These are phyloP conservation scores for Ostrea edulis DNA, from an alignment of 1,140 invertebrate genomes.

Conservation along the genomic window DNA sequence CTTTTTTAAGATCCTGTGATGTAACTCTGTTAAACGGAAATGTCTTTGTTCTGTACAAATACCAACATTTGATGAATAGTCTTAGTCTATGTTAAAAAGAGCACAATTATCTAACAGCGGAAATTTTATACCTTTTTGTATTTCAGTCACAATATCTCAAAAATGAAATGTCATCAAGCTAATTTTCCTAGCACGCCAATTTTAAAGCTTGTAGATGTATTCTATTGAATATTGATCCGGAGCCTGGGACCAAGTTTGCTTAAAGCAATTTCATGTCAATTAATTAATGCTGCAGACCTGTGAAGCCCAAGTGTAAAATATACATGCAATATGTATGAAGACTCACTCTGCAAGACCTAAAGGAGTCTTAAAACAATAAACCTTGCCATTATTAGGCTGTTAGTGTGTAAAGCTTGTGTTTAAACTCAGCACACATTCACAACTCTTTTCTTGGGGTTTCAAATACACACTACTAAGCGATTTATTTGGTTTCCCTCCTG, in stretches of 20 bases:
- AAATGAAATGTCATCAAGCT: conserved; percentile 2
- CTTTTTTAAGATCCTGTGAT: background rate
- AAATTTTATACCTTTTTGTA: conserved; percentile 2
- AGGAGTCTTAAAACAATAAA: background rate
- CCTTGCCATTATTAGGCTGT: background rate
- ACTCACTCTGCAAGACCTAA: background rate
- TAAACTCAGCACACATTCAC: no score
- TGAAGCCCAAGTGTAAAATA: conserved; percentile 7
- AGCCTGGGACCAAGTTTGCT: background rate
- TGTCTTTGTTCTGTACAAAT: background rate
- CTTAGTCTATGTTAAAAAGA: background rate
- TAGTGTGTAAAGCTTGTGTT: no score
- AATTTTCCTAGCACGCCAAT: background rate
- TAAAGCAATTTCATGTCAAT: conserved; percentile 20
- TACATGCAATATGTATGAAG: conserved; percentile 24
- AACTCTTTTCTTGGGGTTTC: no score
- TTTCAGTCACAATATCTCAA: background rate
- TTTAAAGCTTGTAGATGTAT: background rate
- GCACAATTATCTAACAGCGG: background rate
- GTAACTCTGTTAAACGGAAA: background rate
- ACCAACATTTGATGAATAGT: background rate
- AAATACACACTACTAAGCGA: no score
- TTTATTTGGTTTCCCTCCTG: no score
- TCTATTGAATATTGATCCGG: background rate
- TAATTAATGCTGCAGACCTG: background rate